A percentile compares a stretch with the other conserved stretches of the same genome.
Conservation (phyloP, 1,140 invertebrate species). For the Coptotermes formosanus region DNA sequence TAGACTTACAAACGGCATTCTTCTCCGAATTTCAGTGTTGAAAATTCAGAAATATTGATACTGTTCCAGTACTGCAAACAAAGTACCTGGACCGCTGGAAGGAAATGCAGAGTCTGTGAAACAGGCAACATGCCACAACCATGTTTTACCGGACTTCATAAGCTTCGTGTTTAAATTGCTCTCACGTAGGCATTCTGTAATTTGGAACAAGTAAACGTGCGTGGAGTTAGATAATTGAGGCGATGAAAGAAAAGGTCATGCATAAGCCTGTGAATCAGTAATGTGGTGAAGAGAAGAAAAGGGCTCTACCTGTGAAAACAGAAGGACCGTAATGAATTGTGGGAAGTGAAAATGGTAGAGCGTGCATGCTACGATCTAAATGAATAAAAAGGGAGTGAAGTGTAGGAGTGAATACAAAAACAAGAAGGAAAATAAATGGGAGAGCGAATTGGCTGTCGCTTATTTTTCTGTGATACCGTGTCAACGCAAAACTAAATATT, state of each 20-base stretch:
- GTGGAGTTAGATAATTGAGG: neutral
- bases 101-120: neutral
- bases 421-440: neutral
- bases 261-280: constrained; percentile 15
- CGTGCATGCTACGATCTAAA: neutral
- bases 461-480: neutral
- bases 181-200: constrained; percentile 14
- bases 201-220: constrained; percentile 15
- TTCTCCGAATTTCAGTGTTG: neutral
- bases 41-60: neutral
- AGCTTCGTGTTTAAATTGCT: neutral
- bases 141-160: neutral
- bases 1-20: neutral
- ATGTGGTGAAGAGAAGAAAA: neutral
- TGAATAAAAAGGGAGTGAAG: neutral
- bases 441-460: neutral
- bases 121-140: neutral
- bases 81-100: neutral
- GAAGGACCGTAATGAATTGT: neutral
- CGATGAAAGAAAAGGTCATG: constrained; percentile 4
- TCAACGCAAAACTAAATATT: neutral
- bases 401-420: neutral
- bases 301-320: neutral
- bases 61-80: neutral
- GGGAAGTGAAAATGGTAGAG: neutral